Evolutionary conservation across 2,888 invertebrate species (phyloP), one percentile per base, ranked within the genome.

Genomic region (Stictocephala bisonia): DNA sequence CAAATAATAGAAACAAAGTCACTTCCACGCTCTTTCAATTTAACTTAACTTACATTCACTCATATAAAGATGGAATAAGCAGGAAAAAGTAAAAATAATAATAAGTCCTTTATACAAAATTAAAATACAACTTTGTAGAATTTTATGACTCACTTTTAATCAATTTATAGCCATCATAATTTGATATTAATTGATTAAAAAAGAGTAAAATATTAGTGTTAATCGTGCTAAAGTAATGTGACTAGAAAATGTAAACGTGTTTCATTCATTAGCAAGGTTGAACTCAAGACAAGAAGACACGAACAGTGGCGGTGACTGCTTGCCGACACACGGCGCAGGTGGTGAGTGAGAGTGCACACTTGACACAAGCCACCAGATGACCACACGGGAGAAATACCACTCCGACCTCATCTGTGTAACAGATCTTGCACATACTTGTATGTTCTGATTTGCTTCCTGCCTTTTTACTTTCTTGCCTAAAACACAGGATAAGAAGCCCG

Each of bases 321-420:
- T 90, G 87, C 73, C 97, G 89, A 86, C 97, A 97, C 80, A 97
- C 89, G 44, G 96, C 95, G 85, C 97, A 97, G 80, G 89, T 91
- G 79, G 90, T 89, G 73, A 96, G 89, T 70, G 94, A 91, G 24
- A 94, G 90, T 48, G 96, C 95, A 87, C 98, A 98, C 81, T 93
- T 92, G 70, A 92, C 91, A 86, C 98, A 98, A 66, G 96, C 92
- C 71, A 96, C 93, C 81, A 97, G 91, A 86, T 98, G 98, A 77
- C 96, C 95, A 85, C 98, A 98, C 64, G 98, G 97, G 81, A 97
- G 88, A 86, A 98, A 97, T 80, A 95, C 93, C 75, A 97, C 92
- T 79, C 93, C 93, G 80, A 94, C 89, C 85, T 96, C 95, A 81
- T 91, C 91, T 74, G 90, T 91, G 86, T 91, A 95, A 85, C 98